Evolutionary conservation across 1,140 invertebrate species (phyloP).

Genomic region (Drosophila obscura): DNA sequence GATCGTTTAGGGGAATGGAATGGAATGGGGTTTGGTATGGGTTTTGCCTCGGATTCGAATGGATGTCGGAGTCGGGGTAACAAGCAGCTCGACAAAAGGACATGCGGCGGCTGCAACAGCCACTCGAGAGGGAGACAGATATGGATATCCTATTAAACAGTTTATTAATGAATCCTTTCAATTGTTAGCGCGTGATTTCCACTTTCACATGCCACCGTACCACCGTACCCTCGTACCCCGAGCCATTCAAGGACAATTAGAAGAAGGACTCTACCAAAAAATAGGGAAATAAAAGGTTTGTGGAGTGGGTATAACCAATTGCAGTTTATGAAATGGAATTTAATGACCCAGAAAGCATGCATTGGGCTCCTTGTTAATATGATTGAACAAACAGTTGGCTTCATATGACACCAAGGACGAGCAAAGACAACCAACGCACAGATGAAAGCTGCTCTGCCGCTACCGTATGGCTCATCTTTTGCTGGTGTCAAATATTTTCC

Average conservation of each 20-base stretch:
- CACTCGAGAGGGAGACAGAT: constrained; percentile 47
- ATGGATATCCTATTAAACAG: constrained; percentile 78
- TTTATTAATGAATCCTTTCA: constrained; percentile 82
- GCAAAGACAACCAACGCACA: constrained; percentile 44
- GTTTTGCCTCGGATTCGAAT: background rate
- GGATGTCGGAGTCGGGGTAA: constrained; percentile 18
- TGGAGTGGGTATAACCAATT: constrained; percentile 41
- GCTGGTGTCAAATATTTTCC: constrained; percentile 69
- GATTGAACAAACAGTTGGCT: constrained; percentile 74
- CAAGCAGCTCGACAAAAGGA: constrained; percentile 67
- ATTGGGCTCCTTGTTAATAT: constrained; percentile 61
- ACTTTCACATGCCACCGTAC: constrained; percentile 57
- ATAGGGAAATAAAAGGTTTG: constrained; percentile 19
- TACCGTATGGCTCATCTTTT: constrained; percentile 28
- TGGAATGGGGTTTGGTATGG: constrained; percentile 6
- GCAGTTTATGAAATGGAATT: constrained; percentile 60
- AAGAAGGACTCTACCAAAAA: constrained; percentile 48
- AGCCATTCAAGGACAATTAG: constrained; percentile 64
- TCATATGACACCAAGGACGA: constrained; percentile 35
- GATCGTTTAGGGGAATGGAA: constrained; percentile 16
- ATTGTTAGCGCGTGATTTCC: constrained; percentile 80
- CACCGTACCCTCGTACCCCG: background rate
- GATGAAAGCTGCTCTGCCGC: constrained; percentile 68
- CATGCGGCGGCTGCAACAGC: constrained; percentile 67
- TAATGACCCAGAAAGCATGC: constrained; percentile 73